Evolutionary conservation across 2,888 invertebrate species (phyloP), one percentile per base, ranked within the genome.

Genomic region (Lathronympha strigana): DNA sequence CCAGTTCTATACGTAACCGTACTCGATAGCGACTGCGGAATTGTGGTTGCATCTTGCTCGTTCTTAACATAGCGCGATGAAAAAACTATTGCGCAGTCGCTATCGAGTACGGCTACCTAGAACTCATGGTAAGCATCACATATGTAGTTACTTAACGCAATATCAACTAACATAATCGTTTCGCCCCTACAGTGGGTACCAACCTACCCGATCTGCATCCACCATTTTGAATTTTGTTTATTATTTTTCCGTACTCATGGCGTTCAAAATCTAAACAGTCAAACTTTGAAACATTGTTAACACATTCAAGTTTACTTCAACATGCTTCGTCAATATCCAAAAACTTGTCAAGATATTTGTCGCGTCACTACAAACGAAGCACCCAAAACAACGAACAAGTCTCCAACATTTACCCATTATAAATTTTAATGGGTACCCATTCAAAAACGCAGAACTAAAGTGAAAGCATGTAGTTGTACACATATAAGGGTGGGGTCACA

Each of bases 401-500:
- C 54, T 54, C 17, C 4, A 28, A 61, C 61, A n/a, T 61, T 19
- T 61, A 38, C 23, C 60, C 11, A 66, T 66, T 66, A 51, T 61
- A 47, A 15, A 54, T 66, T 66, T 66, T 61, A 66, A 66, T 61
- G 40, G 54, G 47, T 40, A 61, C 36, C 60, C 66, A 61, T 61
- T 60, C 53, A 61, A 61, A 60, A 66, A 40, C 31, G n/a, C 40
- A 25, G 31, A 54, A 36, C 63, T 21, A 50, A 69, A 69, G 64
- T 64, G 67, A 67, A 69, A 68, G 61, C 63, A 36, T 60, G 57
- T 55, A 40, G 28, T n/a, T 57, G 21, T 51, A 49, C 38, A 61
- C 55, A 43, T 50, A 49, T 69, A 61, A 68, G 63, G 61, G 62
- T 68, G 63, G 31, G 62, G 67, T 69, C 66, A 67, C 66, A 69